phyloP scores from a whole-genome alignment of 2,797 vertebrate genomes.

The Aeoliscus strigatus region DNA sequence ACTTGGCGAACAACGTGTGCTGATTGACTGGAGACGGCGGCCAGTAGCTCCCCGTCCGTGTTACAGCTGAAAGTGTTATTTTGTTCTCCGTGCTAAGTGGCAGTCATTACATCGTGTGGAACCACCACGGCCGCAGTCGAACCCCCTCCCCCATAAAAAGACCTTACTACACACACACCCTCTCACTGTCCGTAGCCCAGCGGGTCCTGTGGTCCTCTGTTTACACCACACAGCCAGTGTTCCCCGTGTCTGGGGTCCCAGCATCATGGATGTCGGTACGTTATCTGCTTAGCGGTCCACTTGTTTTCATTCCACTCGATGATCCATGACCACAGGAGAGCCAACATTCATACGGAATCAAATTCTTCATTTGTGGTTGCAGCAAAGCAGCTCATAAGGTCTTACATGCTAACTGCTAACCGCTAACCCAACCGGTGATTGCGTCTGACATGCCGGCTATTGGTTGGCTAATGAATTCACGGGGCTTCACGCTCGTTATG shows the following conservation, averaged over 20 bases:
- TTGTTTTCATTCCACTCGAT: too few species aligned
- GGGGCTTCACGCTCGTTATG: too few species aligned
- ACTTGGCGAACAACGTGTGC: constrained; percentile 49
- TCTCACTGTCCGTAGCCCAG: constrained; percentile 9
- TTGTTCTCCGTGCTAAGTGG: constrained; percentile 67
- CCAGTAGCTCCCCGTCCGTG: constrained; percentile 50
- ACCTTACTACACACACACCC: constrained; percentile 17
- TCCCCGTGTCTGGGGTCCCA: constrained; percentile 27
- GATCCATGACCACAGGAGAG: too few species aligned
- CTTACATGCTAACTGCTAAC: too few species aligned
- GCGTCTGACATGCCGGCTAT: too few species aligned
- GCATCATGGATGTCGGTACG: constrained; percentile 7
- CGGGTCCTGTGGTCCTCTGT: constrained; percentile 35
- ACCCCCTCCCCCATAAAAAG: constrained; percentile 55
- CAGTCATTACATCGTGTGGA: constrained; percentile 72
- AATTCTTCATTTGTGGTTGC: too few species aligned
- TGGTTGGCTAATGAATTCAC: too few species aligned
- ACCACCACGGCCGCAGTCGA: constrained; percentile 62
- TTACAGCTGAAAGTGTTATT: constrained; percentile 64
- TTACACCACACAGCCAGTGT: constrained; percentile 50
- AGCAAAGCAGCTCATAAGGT: too few species aligned
- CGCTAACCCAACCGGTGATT: too few species aligned
- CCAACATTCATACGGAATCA: too few species aligned
- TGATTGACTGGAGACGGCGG: constrained; percentile 27
- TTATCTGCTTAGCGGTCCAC: neutral